Percentiles rank a stretch among this genome's conserved stretches.
These are phyloP conservation scores for Triops longicaudatus DNA, from an alignment of 1,140 invertebrate genomes.

Conservation along the genomic window DNA sequence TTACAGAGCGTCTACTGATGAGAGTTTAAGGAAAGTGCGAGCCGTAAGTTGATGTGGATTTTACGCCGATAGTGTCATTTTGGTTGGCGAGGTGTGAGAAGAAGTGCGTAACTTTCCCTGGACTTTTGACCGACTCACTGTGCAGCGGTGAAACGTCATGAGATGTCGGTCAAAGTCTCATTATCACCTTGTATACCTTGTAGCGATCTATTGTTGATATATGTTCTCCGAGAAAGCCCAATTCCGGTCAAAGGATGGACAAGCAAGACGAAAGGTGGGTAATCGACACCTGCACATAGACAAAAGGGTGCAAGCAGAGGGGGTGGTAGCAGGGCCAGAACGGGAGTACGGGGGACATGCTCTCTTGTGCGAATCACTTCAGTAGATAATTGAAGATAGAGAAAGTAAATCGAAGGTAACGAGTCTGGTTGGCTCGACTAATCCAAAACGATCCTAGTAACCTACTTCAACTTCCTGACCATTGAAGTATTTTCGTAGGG, in stretches of 20 bases:
- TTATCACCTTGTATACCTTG: not conserved
- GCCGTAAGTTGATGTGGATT: not conserved
- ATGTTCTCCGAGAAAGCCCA: not conserved
- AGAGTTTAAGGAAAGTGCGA: too few species aligned
- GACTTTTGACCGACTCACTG: not conserved
- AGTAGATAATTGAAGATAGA: not conserved
- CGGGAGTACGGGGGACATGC: not conserved
- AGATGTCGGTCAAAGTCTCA: not conserved
- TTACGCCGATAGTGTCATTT: not conserved
- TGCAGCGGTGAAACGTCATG: not conserved
- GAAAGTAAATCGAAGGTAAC: not conserved
- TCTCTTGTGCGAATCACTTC: not conserved
- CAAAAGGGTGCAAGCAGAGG: not conserved
- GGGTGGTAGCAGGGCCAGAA: not conserved
- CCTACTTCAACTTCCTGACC: not conserved
- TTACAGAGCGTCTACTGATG: too few species aligned
- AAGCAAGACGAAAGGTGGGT: not conserved
- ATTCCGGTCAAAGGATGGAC: not conserved
- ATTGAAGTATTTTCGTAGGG: not conserved
- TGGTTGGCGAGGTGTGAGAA: slow-evolving; percentile 3
- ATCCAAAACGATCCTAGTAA: slow-evolving; percentile 9
- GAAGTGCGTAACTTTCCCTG: not conserved
- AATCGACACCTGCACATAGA: slow-evolving; percentile 6
- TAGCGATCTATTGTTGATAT: not conserved
- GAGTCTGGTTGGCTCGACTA: not conserved